Conservation (phyloP, 2,113 vertebrate species). For the Anseranas semipalmata region DNA sequence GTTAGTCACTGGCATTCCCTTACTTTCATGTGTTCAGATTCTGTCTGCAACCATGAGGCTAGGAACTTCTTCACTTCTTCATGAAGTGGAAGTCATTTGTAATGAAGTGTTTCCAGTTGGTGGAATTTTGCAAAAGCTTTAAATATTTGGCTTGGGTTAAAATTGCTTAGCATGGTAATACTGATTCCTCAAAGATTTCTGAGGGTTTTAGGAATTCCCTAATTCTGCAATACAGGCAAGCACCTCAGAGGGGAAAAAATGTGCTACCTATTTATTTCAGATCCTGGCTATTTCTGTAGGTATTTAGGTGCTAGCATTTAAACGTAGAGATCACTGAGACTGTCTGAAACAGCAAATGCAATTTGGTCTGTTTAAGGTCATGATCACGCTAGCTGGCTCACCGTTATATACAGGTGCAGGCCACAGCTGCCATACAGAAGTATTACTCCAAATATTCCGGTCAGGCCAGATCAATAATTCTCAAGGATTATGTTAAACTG, state of each 20-base stretch:
- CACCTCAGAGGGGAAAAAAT: background rate
- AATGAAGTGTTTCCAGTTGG: background rate
- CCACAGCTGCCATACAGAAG: background rate
- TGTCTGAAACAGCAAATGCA: background rate
- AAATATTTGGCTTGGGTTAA: background rate
- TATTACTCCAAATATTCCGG: background rate
- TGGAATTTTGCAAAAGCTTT: background rate
- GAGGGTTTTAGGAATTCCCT: background rate
- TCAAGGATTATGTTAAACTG: background rate
- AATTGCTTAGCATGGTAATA: background rate
- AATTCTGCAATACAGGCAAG: fast-evolving
- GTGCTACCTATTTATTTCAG: background rate
- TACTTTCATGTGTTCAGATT: background rate
- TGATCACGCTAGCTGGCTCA: background rate
- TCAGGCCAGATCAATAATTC: background rate
- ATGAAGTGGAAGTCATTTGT: background rate
- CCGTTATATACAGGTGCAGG: background rate
- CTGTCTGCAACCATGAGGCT: background rate
- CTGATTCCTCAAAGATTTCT: background rate
- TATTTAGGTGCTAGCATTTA: background rate
- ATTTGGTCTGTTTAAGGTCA: background rate
- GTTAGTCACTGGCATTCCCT: background rate
- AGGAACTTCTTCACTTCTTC: background rate
- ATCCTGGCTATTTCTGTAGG: background rate
- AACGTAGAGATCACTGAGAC: background rate